Base-by-base conservation (phyloP, 2,888 invertebrate species). In the Furcula furcula region DNA sequence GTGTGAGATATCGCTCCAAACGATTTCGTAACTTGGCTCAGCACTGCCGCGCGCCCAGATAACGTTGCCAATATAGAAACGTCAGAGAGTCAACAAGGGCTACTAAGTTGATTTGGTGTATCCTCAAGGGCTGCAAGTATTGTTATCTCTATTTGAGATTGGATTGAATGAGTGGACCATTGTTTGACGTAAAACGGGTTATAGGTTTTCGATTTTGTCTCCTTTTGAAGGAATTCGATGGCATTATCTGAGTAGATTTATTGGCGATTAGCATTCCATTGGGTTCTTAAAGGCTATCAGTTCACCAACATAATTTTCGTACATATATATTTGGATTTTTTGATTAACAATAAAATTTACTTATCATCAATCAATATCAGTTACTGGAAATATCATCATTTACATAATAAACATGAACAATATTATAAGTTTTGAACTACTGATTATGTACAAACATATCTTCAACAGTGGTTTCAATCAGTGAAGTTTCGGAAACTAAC, bases 61-160 rank as follows among this genome's bases (percentile, higher is more conserved):
- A 88, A 83, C 80, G 81, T 75, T 76, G 80, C 65, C 75, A 70
- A 80, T 81, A 75, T 72, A 73, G 76, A 69, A 68, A 80, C 82
- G 85, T 79, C 80, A 78, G 84, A 81, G 14, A 88, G 87, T 88
- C 87, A 88, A 88, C 87, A 88, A 76, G 87, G 85, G 86, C 73
- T 73, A 81, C 69, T 83, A 81, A 84, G 84, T 84, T 83, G 85
- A 86, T 86, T 85, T 76, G 75, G 74, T 60, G 72, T 74, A 77
- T 76, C 78, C 84, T 84, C 84, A 78, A 78, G 86, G 86, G 86
- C n/a, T n/a, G n/a, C 74, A 83, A 60, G 71, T 68, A 72, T 73
- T 75, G 81, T 77, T 77, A 77, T 81, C 80, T 70, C 62, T 77
- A 81, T 82, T 82, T 80, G 85, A 66, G 78, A 80, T 86, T 87